These are phyloP conservation scores for Acanthochromis polyacanthus DNA, from an alignment of 2,113 vertebrate species.

Conservation along the genomic window DNA sequence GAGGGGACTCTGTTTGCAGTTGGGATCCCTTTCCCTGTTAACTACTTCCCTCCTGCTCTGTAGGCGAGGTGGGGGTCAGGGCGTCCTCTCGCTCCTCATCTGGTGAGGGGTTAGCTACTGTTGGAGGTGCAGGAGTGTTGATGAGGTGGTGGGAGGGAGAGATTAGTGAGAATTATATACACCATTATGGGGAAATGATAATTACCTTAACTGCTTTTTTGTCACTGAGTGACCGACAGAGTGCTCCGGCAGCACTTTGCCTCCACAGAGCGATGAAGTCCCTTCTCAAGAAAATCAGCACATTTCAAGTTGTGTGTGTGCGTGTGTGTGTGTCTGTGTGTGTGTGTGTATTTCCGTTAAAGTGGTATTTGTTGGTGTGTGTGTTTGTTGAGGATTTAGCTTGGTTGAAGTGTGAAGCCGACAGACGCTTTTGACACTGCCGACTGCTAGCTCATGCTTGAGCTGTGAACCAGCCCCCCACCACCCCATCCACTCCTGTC, in stretches of 20 bases:
- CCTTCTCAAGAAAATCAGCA: slow-evolving; percentile 11
- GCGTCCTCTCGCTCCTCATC: slow-evolving; percentile 81
- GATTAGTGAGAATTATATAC: slow-evolving; percentile 24
- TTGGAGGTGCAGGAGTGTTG: slow-evolving; percentile 55
- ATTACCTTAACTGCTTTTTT: not conserved
- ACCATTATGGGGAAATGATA: slow-evolving; percentile 42
- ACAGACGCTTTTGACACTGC: slow-evolving; percentile 57
- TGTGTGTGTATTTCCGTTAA: not conserved
- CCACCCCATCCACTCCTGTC: not conserved
- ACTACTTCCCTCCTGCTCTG: slow-evolving; percentile 40
- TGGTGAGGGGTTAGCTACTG: slow-evolving; percentile 64
- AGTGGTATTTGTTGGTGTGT: not conserved
- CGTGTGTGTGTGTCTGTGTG: slow-evolving; percentile 26
- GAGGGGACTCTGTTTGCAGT: slow-evolving; percentile 72
- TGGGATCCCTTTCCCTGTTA: slow-evolving; percentile 80
- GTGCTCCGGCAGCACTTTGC: not conserved
- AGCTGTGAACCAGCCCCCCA: slow-evolving; percentile 23
- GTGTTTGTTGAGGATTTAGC: slow-evolving; percentile 15
- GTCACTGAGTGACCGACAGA: not conserved
- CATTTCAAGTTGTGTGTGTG: slow-evolving; percentile 4
- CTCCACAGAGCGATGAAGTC: not conserved
- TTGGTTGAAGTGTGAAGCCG: slow-evolving; percentile 48
- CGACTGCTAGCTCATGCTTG: slow-evolving; percentile 23
- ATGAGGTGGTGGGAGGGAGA: slow-evolving; percentile 36
- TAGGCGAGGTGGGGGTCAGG: slow-evolving; percentile 48